Conservation (phyloP, 2,113 vertebrate species). For the Hassar affinis region DNA sequence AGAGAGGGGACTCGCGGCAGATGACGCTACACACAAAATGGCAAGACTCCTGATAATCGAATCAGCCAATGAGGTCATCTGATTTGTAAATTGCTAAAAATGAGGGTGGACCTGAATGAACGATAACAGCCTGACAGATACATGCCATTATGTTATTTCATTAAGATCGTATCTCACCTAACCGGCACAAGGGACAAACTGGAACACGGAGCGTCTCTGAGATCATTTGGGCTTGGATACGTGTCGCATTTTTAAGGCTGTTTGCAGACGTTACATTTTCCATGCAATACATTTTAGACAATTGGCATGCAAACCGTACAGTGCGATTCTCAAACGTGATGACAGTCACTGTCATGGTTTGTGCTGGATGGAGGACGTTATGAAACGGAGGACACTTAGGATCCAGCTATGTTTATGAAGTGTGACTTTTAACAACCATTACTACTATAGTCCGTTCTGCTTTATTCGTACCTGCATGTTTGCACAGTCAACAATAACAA, state of each 20-base stretch:
- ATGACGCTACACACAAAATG: neutral
- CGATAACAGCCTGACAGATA: slow-evolving; percentile 2
- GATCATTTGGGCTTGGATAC: neutral
- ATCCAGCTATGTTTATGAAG: too few species aligned
- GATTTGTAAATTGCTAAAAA: slow-evolving; percentile 14
- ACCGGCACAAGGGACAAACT: neutral
- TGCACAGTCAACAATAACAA: too few species aligned
- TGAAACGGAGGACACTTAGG: too few species aligned
- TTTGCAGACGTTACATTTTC: neutral
- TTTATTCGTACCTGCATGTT: too few species aligned
- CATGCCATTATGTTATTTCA: slow-evolving; percentile 4
- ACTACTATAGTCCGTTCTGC: too few species aligned
- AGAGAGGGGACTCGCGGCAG: slow-evolving; percentile 35
- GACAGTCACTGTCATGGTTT: too few species aligned
- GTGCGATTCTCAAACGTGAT: neutral
- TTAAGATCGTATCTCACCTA: slow-evolving; percentile 9
- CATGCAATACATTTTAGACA: neutral
- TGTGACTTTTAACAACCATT: too few species aligned
- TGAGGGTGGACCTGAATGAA: slow-evolving; percentile 5
- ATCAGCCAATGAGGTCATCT: slow-evolving; percentile 7
- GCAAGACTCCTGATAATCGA: slow-evolving; percentile 4
- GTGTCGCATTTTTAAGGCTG: neutral
- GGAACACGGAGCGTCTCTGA: slow-evolving; percentile 6
- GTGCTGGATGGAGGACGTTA: too few species aligned
- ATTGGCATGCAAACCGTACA: neutral